Evolutionary conservation across 2,113 vertebrate genomes (phyloP), one percentile per base, ranked within the genome.

Genomic region (Dolichallabes microphthalmus): DNA sequence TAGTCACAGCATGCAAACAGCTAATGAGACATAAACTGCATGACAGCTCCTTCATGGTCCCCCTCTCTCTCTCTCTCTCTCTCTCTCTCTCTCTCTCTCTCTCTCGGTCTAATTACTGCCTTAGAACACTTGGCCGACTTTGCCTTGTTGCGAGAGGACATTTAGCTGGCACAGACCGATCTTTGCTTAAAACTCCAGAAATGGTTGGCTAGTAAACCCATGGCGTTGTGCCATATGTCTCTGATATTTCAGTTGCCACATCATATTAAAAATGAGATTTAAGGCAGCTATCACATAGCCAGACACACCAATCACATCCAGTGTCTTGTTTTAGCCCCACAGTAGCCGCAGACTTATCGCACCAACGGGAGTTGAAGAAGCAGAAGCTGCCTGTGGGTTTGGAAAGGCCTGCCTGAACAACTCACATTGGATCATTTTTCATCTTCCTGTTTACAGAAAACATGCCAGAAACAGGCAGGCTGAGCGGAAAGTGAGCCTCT

Each of bases 381-480:
- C 73, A 69, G 32, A 76, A 86, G 39, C 81, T 63, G 87, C 75
- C 87, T 86, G 83, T 80, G 83, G 75, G 84, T 85, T 89, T 87
- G 87, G 85, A 71, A 84, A 86, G 85, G 69, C 71, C 86, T 82
- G 77, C 71, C 86, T 84, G 84, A 81, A 73, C 77, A 75, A 60
- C 86, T 87, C 80, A 80, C 83, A 81, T 80, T 77, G 83, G 82
- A 71, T 74, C 14, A 61, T 35, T 85, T 88, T 88, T 88, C 71
- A 86, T 88, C 79, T 52, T 17, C 66, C 61, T 66, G 80, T 89
- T 89, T 88, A 85, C 80, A 75, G 82, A 86, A 82, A 89, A 89
- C 84, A 87, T 17, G 27, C 82, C 82, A 74, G 85, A 77, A 75
- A 84, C 85, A 71, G 45, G 52, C 68, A 75, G 39, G 77, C 58